Evolutionary conservation across 1,140 invertebrate species (phyloP).

Genomic region (Papilio polyxenes): DNA sequence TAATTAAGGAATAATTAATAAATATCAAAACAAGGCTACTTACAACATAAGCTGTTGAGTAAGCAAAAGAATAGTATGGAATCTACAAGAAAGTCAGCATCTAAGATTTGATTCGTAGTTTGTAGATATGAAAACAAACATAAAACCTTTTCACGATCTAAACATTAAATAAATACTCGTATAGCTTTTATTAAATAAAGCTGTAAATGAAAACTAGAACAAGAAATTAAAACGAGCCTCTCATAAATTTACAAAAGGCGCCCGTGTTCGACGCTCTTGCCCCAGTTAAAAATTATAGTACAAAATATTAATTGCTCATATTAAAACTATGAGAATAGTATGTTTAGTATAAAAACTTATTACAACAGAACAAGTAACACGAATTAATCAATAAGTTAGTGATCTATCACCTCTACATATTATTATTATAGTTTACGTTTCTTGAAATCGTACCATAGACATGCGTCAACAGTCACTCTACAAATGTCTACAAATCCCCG

Average conservation of each 20-base stretch:
- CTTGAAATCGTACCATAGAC: no score
- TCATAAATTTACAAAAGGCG: constrained; percentile 10
- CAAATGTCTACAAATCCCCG: no score
- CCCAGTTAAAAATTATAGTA: constrained; percentile 19
- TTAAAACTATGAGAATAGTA: background rate
- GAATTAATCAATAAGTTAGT: no score
- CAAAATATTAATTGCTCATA: constrained; percentile 19
- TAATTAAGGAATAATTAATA: no score
- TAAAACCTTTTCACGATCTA: background rate
- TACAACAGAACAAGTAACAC: no score
- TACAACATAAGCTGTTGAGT: no score
- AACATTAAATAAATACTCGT: constrained; percentile 2
- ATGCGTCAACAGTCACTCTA: no score
- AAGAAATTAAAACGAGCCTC: constrained; percentile 27
- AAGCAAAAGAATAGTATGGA: no score
- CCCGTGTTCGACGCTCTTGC: constrained; percentile 25
- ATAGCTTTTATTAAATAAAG: constrained; percentile 13
- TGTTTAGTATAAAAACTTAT: background rate
- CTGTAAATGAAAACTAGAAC: constrained; percentile 25
- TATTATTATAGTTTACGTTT: no score
- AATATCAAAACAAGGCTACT: no score
- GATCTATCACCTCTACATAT: no score
- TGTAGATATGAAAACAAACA: background rate
- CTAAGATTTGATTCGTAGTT: background rate
- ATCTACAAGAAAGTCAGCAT: no score